Evolutionary conservation across 2,113 vertebrate genomes (phyloP).

Genomic region (Strix uralensis): DNA sequence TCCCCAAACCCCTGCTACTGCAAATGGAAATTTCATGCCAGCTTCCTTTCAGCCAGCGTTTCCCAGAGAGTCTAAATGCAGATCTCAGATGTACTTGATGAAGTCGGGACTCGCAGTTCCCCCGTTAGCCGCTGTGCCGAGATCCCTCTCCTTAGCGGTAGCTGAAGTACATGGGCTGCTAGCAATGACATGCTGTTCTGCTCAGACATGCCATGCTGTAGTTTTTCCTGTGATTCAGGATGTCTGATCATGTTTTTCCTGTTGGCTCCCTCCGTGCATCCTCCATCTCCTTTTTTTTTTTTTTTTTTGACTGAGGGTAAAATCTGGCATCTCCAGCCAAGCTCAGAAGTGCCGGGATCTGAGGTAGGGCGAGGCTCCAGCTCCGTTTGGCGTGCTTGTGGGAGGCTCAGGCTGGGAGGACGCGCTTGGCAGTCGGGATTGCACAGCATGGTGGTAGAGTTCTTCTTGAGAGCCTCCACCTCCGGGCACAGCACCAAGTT

Average conservation of each 20-base stretch:
- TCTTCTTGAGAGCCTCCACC: not conserved
- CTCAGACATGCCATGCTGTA: not conserved
- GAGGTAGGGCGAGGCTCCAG: not conserved
- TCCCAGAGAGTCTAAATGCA: not conserved
- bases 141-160: not conserved
- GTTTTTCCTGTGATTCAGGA: not conserved
- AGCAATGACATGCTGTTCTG: not conserved
- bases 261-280: not conserved
- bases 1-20: not conserved
- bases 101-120: not conserved
- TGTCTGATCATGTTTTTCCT: not conserved
- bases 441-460: not conserved
- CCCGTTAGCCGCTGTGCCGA: not conserved
- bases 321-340: not conserved
- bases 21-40: not conserved
- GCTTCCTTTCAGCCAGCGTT: not conserved
- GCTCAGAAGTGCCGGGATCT: not conserved
- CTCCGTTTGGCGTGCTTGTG: accelerated
- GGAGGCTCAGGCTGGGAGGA: not conserved
- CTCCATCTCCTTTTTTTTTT: not conserved
- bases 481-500: not conserved
- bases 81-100: not conserved
- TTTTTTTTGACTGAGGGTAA: not conserved
- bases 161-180: not conserved
- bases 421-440: accelerated